phyloP scores from a whole-genome alignment of 2,797 vertebrate species.

The Enteromius viviparus region DNA sequence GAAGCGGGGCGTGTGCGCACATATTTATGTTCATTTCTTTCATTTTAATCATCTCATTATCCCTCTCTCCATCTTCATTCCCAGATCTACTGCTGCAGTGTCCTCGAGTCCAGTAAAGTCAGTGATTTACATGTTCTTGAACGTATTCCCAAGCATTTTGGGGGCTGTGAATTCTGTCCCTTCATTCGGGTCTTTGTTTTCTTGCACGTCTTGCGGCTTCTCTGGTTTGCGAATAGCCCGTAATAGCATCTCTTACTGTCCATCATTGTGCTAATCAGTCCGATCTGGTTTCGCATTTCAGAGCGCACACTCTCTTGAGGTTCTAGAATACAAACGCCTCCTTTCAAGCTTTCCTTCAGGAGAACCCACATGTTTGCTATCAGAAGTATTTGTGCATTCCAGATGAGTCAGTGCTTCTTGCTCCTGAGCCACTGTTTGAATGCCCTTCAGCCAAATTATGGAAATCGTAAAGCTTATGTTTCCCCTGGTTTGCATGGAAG shows the following conservation, averaged over 20 bases:
- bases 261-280: conserved; percentile 42
- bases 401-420: conserved; percentile 61
- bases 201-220: conserved; percentile 18
- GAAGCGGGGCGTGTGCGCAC: not conserved
- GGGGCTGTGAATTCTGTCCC: conserved; percentile 13
- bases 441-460: conserved; percentile 66
- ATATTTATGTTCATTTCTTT: conserved; percentile 25
- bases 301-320: conserved; percentile 13
- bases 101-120: not conserved
- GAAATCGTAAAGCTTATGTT: conserved; percentile 63
- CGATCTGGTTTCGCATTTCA: conserved; percentile 42
- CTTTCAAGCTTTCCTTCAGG: conserved; percentile 33
- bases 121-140: conserved; percentile 29
- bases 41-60: conserved; percentile 22
- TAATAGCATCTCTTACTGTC: conserved; percentile 36
- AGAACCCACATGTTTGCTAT: conserved; percentile 61
- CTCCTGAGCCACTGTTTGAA: conserved; percentile 59
- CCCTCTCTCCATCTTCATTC: not conserved
- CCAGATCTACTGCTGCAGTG: conserved; percentile 16
- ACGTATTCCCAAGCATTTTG: conserved; percentile 20
- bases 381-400: conserved; percentile 56
- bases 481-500: conserved; percentile 53
- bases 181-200: conserved; percentile 21
- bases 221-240: conserved; percentile 13
- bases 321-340: conserved; percentile 49